Evolutionary conservation across 2,888 invertebrate species (phyloP).

Genomic region (Pecten maximus): DNA sequence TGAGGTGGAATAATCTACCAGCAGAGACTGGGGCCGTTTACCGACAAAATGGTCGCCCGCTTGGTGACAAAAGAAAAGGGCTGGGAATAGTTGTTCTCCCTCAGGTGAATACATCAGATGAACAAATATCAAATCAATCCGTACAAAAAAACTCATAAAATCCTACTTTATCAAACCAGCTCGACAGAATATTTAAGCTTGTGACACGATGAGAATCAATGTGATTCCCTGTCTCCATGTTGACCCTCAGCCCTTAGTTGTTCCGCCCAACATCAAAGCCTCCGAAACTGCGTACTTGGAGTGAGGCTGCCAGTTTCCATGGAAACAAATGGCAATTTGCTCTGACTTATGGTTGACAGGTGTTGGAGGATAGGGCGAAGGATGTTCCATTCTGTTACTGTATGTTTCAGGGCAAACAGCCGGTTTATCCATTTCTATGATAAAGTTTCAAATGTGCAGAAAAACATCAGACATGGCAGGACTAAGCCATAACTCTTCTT

Average conservation of each 20-base stretch:
- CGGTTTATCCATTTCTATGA: constrained; percentile 21
- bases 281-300: neutral
- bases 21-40: neutral
- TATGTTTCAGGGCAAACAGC: constrained; percentile 23
- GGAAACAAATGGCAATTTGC: constrained; percentile 32
- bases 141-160: constrained; percentile 18
- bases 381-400: neutral
- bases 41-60: neutral
- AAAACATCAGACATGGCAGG: neutral
- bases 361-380: constrained; percentile 1
- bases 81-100: neutral
- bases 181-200: neutral
- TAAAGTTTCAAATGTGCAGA: constrained; percentile 35
- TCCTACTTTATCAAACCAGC: constrained; percentile 30
- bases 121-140: neutral
- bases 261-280: neutral
- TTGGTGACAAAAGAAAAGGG: neutral
- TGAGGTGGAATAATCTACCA: neutral
- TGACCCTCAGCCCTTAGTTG: neutral
- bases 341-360: constrained; percentile 32
- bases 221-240: constrained; percentile 25
- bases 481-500: neutral
- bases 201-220: neutral
- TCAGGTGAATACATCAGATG: neutral
- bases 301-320: constrained; percentile 31